These are phyloP conservation scores for Andrena cerasifolii DNA, from an alignment of 1,140 invertebrate species.

Conservation along the genomic window DNA sequence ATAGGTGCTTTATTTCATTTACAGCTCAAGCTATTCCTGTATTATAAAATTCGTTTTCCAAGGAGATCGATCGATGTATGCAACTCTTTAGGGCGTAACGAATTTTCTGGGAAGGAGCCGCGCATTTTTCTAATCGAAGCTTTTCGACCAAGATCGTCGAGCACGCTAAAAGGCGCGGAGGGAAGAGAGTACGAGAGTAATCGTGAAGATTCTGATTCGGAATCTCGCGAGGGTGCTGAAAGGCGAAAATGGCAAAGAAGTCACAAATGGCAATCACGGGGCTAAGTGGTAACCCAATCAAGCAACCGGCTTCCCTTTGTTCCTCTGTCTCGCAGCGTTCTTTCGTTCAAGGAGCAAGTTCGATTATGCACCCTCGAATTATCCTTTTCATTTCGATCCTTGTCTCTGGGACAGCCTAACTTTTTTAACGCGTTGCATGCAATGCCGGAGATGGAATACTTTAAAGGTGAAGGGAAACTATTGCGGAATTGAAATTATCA, in stretches of 20 bases:
- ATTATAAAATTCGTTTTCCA: too few species aligned
- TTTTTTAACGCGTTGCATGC: background rate
- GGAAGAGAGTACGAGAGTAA: conserved; percentile 25
- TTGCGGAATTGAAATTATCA: too few species aligned
- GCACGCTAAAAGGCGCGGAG: background rate
- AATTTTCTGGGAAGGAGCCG: background rate
- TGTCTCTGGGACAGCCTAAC: background rate
- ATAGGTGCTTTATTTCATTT: too few species aligned
- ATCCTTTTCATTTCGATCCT: conserved; percentile 26
- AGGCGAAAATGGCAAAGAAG: conserved; percentile 66
- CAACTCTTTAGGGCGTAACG: background rate
- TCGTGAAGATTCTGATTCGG: conserved; percentile 25
- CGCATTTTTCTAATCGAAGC: background rate
- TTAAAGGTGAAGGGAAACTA: too few species aligned
- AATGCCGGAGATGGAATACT: too few species aligned
- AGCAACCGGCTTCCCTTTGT: conserved; percentile 20
- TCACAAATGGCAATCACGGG: conserved; percentile 76
- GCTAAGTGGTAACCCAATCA: conserved; percentile 75
- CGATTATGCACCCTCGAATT: conserved; percentile 41
- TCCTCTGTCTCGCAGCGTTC: conserved; percentile 9
- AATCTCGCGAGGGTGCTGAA: conserved; percentile 48
- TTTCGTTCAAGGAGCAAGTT: conserved; percentile 11
- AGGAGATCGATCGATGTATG: too few species aligned
- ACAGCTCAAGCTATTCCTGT: too few species aligned
- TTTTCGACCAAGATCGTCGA: background rate